Conservation (phyloP, 2,888 invertebrate species). For the Alcis repandata region DNA sequence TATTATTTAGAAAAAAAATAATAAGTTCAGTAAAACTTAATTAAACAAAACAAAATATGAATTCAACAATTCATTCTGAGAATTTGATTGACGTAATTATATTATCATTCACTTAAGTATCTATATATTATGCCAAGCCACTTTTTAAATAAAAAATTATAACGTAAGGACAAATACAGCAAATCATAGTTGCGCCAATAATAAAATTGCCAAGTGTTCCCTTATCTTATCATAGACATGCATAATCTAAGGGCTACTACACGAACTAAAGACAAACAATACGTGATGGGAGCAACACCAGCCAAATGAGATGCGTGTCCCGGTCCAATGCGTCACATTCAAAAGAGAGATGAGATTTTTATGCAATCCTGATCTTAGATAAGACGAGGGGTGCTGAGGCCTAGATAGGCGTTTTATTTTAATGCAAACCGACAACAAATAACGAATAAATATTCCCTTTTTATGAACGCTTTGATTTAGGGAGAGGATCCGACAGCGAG, state of each 20-base stretch:
- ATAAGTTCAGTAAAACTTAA: too few species aligned
- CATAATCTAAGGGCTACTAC: conserved; percentile 39
- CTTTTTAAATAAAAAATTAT: background rate
- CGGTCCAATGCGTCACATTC: conserved; percentile 67
- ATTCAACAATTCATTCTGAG: too few species aligned
- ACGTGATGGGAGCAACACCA: conserved; percentile 46
- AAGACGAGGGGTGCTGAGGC: conserved; percentile 79
- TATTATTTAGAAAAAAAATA: too few species aligned
- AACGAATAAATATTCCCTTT: conserved; percentile 83
- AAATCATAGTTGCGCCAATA: too few species aligned
- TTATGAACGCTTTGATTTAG: conserved; percentile 83
- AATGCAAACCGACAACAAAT: conserved; percentile 86
- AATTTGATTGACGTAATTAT: too few species aligned
- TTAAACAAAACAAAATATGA: too few species aligned
- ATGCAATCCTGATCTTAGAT: conserved; percentile 85
- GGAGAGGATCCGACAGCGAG: conserved; percentile 65
- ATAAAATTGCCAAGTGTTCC: too few species aligned
- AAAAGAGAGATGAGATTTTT: conserved; percentile 81
- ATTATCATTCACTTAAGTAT: too few species aligned
- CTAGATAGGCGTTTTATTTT: conserved; percentile 84
- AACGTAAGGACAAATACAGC: too few species aligned
- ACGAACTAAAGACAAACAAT: conserved; percentile 46
- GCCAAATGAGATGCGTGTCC: conserved; percentile 75
- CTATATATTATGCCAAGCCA: too few species aligned
- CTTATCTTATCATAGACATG: conserved; percentile 29